Percentiles rank a stretch among this genome's conserved stretches.
Evolutionary conservation across 2,113 vertebrate genomes (phyloP).

Genomic region (Morone saxatilis): DNA sequence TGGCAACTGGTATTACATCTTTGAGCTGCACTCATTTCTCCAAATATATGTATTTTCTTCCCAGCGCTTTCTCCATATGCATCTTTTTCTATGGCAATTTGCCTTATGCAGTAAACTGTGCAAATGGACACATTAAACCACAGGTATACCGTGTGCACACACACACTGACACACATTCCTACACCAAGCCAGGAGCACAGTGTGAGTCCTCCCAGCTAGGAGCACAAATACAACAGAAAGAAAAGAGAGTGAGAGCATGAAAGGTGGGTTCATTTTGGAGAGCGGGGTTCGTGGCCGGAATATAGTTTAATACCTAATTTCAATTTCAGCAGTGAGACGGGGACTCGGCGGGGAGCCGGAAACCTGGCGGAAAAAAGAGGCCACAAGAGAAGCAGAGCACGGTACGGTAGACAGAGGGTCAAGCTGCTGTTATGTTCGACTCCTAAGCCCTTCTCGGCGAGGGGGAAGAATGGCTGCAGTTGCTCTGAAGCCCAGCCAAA

Average conservation of each 20-base stretch:
- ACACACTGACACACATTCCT: background rate
- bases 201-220: constrained; percentile 3
- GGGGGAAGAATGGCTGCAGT: background rate
- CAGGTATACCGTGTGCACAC: background rate
- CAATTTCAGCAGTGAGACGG: constrained; percentile 51
- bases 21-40: constrained; percentile 24
- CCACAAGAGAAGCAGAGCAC: constrained; percentile 32
- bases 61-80: background rate
- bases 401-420: constrained; percentile 24
- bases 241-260: constrained; percentile 28
- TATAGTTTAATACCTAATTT: constrained; percentile 65
- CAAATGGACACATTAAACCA: too few relatives aligned
- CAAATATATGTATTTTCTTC: background rate
- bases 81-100: background rate
- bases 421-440: constrained; percentile 47
- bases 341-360: constrained; percentile 38
- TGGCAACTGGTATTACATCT: constrained; percentile 53
- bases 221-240: constrained; percentile 32
- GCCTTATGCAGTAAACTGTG: background rate
- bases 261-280: constrained; percentile 54
- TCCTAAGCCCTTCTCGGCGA: constrained; percentile 34
- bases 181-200: constrained; percentile 18
- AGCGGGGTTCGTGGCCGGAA: constrained; percentile 20
- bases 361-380: constrained; percentile 21
- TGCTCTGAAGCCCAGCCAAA: constrained; percentile 7